Percentiles rank a stretch among this genome's conserved stretches.
Evolutionary conservation across 2,797 vertebrate species (phyloP).

Genomic region (Oryzias sinensis): DNA sequence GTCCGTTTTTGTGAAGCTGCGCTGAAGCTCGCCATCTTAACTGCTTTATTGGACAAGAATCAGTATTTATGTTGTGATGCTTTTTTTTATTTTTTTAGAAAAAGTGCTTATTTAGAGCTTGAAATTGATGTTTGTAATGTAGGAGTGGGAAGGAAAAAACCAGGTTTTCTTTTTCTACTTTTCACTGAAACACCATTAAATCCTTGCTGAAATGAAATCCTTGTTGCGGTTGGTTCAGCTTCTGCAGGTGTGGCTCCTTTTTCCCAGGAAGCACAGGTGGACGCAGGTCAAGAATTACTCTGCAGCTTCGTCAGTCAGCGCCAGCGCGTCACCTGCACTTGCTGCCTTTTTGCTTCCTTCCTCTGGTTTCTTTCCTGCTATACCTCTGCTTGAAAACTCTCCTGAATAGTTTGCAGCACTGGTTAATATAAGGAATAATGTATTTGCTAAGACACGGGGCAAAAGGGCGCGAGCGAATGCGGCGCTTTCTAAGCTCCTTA

Average conservation of each 20-base stretch:
- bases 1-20: constrained; percentile 28
- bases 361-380: constrained; percentile 24
- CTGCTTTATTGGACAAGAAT: no score
- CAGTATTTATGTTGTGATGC: no score
- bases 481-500: constrained; percentile 62
- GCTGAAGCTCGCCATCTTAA: background rate
- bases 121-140: background rate
- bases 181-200: no score
- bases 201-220: no score
- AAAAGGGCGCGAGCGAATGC: constrained; percentile 54
- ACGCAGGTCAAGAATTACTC: background rate
- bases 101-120: background rate
- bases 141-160: no score
- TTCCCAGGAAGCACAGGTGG: constrained; percentile 2
- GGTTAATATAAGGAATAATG: constrained; percentile 59
- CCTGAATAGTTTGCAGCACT: constrained; percentile 58
- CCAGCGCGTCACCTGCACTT: constrained; percentile 4
- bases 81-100: no score
- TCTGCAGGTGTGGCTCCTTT: background rate
- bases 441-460: constrained; percentile 58
- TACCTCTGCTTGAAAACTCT: constrained; percentile 46
- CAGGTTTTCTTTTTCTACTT: no score
- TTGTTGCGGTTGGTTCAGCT: background rate
- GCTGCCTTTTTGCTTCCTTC: constrained; percentile 18
- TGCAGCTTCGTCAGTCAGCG: background rate